Percentiles rank a stretch among this genome's conserved stretches.
phyloP scores from a whole-genome alignment of 2,797 vertebrate genomes.

The Momotus momota region DNA sequence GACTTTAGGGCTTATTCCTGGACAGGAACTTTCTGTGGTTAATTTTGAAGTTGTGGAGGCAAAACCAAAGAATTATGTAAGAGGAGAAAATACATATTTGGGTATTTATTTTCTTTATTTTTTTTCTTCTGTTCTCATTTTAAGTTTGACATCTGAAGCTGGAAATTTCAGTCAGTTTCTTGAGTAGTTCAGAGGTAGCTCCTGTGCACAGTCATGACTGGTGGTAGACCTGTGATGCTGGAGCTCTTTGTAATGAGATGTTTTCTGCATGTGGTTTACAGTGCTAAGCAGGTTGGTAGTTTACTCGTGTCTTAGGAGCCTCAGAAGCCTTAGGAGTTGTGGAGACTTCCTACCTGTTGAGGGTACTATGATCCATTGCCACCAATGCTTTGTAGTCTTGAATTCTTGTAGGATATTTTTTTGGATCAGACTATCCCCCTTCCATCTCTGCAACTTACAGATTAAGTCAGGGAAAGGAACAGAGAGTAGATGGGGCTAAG shows the following conservation, averaged over 20 bases:
- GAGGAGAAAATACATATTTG: neutral
- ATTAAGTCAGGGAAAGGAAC: neutral
- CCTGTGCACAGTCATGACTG: neutral
- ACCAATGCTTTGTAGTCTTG: neutral
- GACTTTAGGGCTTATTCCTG: neutral
- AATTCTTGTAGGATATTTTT: neutral
- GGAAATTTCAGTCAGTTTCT: neutral
- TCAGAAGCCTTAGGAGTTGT: neutral
- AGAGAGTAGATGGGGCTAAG: neutral
- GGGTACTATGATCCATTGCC: neutral
- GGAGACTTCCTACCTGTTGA: neutral
- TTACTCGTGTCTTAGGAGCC: neutral
- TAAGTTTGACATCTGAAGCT: neutral
- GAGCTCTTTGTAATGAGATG: neutral
- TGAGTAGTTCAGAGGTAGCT: neutral
- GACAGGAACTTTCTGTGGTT: neutral
- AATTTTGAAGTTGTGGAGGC: neutral
- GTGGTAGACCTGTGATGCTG: neutral
- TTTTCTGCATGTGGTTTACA: neutral
- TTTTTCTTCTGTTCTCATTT: neutral
- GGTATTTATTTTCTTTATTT: neutral
- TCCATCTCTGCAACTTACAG: neutral
- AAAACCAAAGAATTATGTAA: neutral
- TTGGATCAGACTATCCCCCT: neutral
- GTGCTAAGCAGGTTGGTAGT: neutral